Evolutionary conservation across 2,113 vertebrate species (phyloP).

Genomic region (Pterocles burchelli): DNA sequence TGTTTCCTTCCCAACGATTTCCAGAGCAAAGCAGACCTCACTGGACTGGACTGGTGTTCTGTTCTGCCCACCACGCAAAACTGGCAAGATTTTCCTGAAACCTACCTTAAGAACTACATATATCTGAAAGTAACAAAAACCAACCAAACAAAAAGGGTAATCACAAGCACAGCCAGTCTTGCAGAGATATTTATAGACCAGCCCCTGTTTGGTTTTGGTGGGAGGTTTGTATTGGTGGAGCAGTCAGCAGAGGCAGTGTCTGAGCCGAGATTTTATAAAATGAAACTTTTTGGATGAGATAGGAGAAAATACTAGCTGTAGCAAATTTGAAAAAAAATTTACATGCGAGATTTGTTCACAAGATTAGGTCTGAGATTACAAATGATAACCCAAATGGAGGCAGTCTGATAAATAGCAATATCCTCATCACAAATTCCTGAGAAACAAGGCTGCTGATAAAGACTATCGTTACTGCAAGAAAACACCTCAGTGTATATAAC

Average conservation of each 20-base stretch:
- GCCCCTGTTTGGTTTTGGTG: neutral
- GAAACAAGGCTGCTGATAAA: neutral
- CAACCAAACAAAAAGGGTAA: neutral
- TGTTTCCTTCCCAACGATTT: neutral
- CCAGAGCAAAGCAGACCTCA: neutral
- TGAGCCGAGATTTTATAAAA: neutral
- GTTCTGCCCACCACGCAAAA: neutral
- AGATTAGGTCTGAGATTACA: neutral
- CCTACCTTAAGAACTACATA: neutral
- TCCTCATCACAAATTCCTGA: neutral
- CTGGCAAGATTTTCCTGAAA: neutral
- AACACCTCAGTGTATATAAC: neutral
- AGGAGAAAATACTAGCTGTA: neutral
- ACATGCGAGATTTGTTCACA: neutral
- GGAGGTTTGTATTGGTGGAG: neutral
- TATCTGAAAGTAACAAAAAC: neutral
- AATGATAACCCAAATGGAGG: neutral
- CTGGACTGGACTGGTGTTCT: neutral
- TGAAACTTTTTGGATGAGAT: neutral
- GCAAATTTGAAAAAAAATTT: neutral
- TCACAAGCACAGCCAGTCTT: neutral
- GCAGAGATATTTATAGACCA: neutral
- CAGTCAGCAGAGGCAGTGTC: neutral
- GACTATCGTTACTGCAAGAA: neutral
- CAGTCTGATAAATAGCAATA: neutral